Percentiles rank a stretch among this genome's conserved stretches.
Evolutionary conservation across 2,797 vertebrate genomes (phyloP).

Genomic region (Pagetopsis macropterus): DNA sequence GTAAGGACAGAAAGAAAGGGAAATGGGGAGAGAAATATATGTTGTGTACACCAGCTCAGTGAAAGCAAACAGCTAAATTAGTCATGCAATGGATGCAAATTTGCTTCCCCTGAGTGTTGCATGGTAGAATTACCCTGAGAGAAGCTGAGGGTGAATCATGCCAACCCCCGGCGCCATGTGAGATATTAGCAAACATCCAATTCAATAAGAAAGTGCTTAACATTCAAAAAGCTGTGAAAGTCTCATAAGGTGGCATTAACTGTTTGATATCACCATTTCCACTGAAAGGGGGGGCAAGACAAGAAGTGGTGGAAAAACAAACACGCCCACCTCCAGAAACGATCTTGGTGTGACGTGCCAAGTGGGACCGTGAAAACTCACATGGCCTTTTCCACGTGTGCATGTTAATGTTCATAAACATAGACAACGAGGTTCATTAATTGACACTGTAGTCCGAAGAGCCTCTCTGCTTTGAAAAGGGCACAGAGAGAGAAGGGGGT

Average conservation of each 20-base stretch:
- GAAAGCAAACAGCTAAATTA: slow-evolving; percentile 82
- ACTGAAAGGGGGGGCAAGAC: slow-evolving; percentile 42
- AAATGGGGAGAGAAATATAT: slow-evolving; percentile 65
- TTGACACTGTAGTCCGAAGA: slow-evolving; percentile 75
- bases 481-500: slow-evolving; percentile 35
- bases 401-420: slow-evolving; percentile 81
- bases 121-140: slow-evolving; percentile 77
- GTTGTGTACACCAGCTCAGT: slow-evolving; percentile 70
- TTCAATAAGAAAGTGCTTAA: slow-evolving; percentile 83
- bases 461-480: slow-evolving; percentile 78
- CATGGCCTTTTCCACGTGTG: slow-evolving; percentile 75
- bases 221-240: slow-evolving; percentile 75
- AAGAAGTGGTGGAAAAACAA: slow-evolving; percentile 60
- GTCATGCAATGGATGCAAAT: slow-evolving; percentile 77
- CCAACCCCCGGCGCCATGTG: slow-evolving; percentile 65
- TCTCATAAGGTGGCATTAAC: slow-evolving; percentile 74
- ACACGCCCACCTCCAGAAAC: slow-evolving; percentile 61
- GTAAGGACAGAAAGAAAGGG: slow-evolving; percentile 59
- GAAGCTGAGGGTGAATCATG: slow-evolving; percentile 78
- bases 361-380: slow-evolving; percentile 68
- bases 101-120: slow-evolving; percentile 76
- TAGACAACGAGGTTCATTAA: slow-evolving; percentile 82
- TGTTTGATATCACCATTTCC: slow-evolving; percentile 64
- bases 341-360: slow-evolving; percentile 49
- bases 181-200: slow-evolving; percentile 85